These are phyloP conservation scores for Poeciliopsis paucimaculata DNA, from an alignment of 2,797 vertebrate species.

Conservation along the genomic window DNA sequence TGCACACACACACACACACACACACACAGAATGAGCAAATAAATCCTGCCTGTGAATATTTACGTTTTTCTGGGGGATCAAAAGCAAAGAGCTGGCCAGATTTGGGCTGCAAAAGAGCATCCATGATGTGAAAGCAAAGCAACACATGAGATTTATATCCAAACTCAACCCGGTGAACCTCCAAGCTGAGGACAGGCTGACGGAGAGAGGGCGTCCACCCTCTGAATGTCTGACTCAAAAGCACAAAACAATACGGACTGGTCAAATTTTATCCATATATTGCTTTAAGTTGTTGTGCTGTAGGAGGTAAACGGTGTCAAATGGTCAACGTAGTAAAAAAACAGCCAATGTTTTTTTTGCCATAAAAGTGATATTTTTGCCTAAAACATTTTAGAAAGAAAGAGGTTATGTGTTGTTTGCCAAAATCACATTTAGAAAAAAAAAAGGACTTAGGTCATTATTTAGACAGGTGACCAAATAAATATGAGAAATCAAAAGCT, in stretches of 20 bases:
- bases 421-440: too few relatives aligned
- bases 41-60: conserved; percentile 27
- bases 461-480: neutral
- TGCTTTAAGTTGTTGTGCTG: neutral
- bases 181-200: neutral
- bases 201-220: neutral
- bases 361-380: too few relatives aligned
- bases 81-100: neutral
- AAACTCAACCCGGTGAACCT: neutral
- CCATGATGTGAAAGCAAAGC: neutral
- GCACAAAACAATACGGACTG: neutral
- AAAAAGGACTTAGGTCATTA: too few relatives aligned
- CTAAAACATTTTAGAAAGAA: too few relatives aligned
- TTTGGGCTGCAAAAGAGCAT: conserved; percentile 2
- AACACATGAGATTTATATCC: neutral
- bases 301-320: neutral
- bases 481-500: neutral
- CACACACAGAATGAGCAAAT: conserved; percentile 19
- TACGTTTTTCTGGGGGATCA: conserved; percentile 9
- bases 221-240: neutral
- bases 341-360: too few relatives aligned
- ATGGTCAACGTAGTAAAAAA: too few relatives aligned
- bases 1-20: conserved; percentile 1
- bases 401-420: too few relatives aligned
- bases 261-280: neutral